These are phyloP conservation scores for Callionymus lyra DNA, from an alignment of 2,113 vertebrate genomes.

Conservation along the genomic window DNA sequence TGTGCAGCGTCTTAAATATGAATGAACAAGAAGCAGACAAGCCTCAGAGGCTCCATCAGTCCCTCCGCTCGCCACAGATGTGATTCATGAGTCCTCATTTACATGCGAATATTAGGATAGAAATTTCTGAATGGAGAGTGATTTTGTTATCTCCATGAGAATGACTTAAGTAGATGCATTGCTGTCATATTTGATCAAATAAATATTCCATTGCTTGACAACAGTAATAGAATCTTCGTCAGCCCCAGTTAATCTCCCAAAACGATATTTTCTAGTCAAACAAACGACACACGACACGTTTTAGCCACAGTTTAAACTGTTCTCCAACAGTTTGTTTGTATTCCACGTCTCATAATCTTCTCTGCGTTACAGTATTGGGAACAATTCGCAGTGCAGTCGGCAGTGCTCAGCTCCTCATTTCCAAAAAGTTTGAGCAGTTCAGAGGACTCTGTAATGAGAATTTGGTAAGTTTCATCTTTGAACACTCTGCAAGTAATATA, in stretches of 20 bases:
- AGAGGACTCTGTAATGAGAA: conserved; percentile 96
- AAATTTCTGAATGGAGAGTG: conserved; percentile 15
- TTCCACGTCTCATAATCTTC: neutral
- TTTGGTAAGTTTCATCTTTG: conserved; percentile 38
- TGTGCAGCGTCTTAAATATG: conserved; percentile 45
- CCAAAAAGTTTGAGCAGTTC: conserved; percentile 98
- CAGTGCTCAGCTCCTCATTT: conserved; percentile 94
- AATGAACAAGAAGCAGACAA: conserved; percentile 27
- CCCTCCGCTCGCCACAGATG: conserved; percentile 14
- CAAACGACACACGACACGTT: no score
- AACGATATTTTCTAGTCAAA: no score
- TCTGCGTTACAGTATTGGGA: conserved; percentile 75
- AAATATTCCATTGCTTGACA: conserved; percentile 10
- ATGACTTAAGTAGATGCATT: conserved; percentile 7
- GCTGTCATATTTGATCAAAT: conserved; percentile 15
- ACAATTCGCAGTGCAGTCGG: conserved; percentile 93
- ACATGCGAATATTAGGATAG: conserved; percentile 25
- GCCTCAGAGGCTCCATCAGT: conserved; percentile 18
- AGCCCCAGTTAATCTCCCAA: no score
- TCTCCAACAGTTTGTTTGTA: neutral
- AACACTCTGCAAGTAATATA: neutral
- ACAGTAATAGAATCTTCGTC: neutral
- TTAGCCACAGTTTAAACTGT: neutral
- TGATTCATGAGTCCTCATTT: conserved; percentile 35
- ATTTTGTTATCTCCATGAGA: conserved; percentile 11